These are phyloP conservation scores for Eira barbara DNA, from an alignment of 2,113 vertebrate genomes.

Conservation along the genomic window DNA sequence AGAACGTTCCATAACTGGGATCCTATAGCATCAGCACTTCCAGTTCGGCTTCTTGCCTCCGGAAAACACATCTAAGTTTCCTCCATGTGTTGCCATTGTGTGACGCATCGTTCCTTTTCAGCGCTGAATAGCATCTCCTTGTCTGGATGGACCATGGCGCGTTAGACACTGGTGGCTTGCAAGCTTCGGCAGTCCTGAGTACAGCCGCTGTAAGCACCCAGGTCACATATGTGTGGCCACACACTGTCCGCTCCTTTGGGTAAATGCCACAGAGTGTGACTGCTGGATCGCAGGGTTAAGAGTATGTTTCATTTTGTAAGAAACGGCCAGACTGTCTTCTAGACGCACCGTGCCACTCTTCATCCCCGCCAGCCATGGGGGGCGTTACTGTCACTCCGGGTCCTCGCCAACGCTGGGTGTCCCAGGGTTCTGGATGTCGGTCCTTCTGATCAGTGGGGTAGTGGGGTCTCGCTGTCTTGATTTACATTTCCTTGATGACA, in stretches of 20 bases:
- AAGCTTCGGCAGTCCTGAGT: neutral
- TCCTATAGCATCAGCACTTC: neutral
- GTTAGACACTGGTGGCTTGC: neutral
- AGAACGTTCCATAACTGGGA: neutral
- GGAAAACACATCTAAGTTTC: no score
- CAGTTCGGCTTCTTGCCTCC: neutral
- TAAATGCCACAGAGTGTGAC: neutral
- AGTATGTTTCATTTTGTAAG: neutral
- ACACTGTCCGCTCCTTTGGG: neutral
- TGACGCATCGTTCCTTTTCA: neutral
- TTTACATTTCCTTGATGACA: neutral
- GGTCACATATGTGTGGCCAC: neutral
- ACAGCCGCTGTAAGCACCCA: neutral
- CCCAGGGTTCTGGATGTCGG: neutral
- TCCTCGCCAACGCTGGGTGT: fast-evolving
- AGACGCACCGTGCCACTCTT: neutral
- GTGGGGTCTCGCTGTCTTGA: neutral
- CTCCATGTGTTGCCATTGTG: neutral
- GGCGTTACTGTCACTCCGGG: fast-evolving
- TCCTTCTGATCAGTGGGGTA: neutral
- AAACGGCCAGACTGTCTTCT: neutral
- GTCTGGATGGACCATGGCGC: neutral
- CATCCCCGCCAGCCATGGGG: neutral
- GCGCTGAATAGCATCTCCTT: neutral
- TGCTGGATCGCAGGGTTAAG: fast-evolving